phyloP scores from a whole-genome alignment of 1,140 invertebrate genomes.

The Drosophila littoralis region DNA sequence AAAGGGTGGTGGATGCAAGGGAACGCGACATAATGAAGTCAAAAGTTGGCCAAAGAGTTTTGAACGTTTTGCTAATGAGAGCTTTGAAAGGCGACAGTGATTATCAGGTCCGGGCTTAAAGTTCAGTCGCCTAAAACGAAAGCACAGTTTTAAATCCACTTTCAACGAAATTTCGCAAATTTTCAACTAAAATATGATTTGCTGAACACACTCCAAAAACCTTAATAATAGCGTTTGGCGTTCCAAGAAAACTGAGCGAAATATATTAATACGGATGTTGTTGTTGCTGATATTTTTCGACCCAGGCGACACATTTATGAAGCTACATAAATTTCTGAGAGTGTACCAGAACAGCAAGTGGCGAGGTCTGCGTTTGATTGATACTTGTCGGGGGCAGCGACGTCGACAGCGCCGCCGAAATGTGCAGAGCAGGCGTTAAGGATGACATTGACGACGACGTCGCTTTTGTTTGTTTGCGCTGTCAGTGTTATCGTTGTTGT shows the following conservation, averaged over 20 bases:
- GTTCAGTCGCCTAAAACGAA: conserved; percentile 6
- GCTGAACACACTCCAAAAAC: not conserved
- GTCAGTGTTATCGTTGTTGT: conserved; percentile 43
- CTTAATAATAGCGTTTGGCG: conserved; percentile 7
- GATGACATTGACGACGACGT: conserved; percentile 19
- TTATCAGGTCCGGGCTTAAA: conserved; percentile 56
- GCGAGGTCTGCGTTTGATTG: conserved; percentile 75
- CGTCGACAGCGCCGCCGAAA: conserved; percentile 6
- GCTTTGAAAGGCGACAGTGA: conserved; percentile 68
- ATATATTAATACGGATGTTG: conserved; percentile 41
- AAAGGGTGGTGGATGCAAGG: conserved; percentile 10
- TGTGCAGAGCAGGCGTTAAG: conserved; percentile 16
- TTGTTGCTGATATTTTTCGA: conserved; percentile 60
- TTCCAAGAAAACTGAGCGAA: conserved; percentile 27
- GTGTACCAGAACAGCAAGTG: conserved; percentile 38
- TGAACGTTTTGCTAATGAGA: conserved; percentile 81
- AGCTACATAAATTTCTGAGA: conserved; percentile 77
- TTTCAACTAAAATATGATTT: not conserved
- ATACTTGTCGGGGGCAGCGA: conserved; percentile 62
- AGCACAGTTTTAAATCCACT: conserved; percentile 21
- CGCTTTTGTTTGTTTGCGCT: conserved; percentile 52
- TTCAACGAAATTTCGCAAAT: conserved; percentile 6
- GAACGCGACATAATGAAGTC: conserved; percentile 78
- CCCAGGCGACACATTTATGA: conserved; percentile 76
- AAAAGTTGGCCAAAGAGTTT: conserved; percentile 76